Evolutionary conservation across 1,140 invertebrate genomes (phyloP).

Genomic region (Mamestra configurata): DNA sequence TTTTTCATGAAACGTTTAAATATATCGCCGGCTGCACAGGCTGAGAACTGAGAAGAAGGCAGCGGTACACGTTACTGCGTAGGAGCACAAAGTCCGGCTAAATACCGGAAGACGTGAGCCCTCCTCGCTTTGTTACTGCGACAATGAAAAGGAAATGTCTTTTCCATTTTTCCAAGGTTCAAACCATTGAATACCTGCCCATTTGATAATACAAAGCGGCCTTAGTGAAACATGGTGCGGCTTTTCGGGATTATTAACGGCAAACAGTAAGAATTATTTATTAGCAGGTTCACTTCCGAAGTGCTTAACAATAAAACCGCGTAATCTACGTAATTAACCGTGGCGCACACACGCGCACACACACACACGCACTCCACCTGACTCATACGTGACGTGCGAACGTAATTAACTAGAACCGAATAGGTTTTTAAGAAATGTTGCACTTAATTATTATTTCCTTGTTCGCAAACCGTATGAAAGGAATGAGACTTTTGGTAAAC

Average conservation of each 20-base stretch:
- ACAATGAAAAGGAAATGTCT: slow-evolving; percentile 77
- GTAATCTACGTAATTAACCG: slow-evolving; percentile 51
- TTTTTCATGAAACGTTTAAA: slow-evolving; percentile 49
- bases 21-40: slow-evolving; percentile 32
- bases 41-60: slow-evolving; percentile 7
- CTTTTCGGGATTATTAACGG: slow-evolving; percentile 52
- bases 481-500: slow-evolving; percentile 57
- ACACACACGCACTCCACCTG: not conserved
- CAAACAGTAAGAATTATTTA: slow-evolving; percentile 55
- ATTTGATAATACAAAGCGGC: slow-evolving; percentile 46
- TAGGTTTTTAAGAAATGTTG: slow-evolving; percentile 35
- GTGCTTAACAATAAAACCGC: slow-evolving; percentile 51
- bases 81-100: slow-evolving; percentile 69
- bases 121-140: slow-evolving; percentile 71
- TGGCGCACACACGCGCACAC: slow-evolving; percentile 19
- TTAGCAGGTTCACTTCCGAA: slow-evolving; percentile 49
- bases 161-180: slow-evolving; percentile 66
- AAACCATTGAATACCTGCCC: slow-evolving; percentile 46
- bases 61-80: slow-evolving; percentile 6
- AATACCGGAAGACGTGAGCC: slow-evolving; percentile 69
- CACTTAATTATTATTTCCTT: slow-evolving; percentile 44
- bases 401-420: slow-evolving; percentile 25
- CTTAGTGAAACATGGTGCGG: slow-evolving; percentile 40
- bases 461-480: slow-evolving; percentile 50
- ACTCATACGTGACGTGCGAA: slow-evolving; percentile 46